phyloP scores from a whole-genome alignment of 2,888 invertebrate species.

The Epicampocera succincta region DNA sequence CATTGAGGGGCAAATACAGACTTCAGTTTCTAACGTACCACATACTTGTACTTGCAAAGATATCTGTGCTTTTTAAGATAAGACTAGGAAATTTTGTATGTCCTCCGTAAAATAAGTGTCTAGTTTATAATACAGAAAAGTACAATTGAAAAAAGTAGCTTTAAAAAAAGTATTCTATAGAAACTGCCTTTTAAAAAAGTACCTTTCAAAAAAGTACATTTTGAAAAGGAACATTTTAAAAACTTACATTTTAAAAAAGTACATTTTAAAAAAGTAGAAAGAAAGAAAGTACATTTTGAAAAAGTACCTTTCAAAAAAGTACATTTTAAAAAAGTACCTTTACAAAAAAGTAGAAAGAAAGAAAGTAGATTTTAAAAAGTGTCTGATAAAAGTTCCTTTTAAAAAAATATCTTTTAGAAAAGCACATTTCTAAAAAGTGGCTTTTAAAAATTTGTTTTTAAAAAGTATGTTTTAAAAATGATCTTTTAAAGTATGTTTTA shows the following conservation, averaged over 20 bases:
- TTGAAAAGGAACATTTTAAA: neutral
- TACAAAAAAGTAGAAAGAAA: neutral
- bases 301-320: neutral
- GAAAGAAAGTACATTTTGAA: neutral
- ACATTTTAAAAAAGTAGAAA: neutral
- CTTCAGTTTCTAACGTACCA: no score
- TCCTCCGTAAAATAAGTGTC: no score
- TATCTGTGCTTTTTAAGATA: constrained; percentile 27
- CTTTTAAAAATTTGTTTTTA: no score
- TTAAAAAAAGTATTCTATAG: neutral
- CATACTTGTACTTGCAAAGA: no score
- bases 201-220: neutral
- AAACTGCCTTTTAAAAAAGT: neutral
- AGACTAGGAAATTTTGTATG: neutral
- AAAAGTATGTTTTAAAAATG: no score
- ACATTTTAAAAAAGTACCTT: neutral
- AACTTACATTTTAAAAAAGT: no score
- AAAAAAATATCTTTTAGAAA: no score
- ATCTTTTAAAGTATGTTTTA: neutral
- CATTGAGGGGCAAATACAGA: no score
- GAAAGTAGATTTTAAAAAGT: no score
- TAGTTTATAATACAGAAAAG: no score
- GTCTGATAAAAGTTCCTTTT: no score
- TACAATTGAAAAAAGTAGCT: neutral
- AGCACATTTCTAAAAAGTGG: no score